These are phyloP conservation scores for Girardinus metallicus DNA, from an alignment of 2,797 vertebrate genomes.

Conservation along the genomic window DNA sequence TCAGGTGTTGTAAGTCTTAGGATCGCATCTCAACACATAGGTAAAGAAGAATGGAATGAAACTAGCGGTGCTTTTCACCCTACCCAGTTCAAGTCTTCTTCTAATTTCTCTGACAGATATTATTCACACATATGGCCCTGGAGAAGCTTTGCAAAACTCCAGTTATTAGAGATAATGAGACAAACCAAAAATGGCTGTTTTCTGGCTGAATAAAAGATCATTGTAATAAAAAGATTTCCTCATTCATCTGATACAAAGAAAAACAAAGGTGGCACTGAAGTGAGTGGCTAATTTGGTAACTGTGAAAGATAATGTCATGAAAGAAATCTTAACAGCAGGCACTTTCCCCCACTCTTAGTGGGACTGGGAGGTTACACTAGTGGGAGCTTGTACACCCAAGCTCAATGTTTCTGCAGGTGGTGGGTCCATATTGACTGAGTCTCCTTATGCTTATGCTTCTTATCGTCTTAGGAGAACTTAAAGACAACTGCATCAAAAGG, in stretches of 20 bases:
- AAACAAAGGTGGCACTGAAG: neutral
- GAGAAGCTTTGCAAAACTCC: constrained; percentile 20
- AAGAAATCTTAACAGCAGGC: neutral
- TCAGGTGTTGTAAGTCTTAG: constrained; percentile 35
- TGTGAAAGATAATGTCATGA: neutral
- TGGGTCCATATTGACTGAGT: neutral
- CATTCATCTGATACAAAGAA: neutral
- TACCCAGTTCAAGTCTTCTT: constrained; percentile 28
- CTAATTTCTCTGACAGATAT: constrained; percentile 47
- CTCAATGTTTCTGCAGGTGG: neutral
- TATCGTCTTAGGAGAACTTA: neutral
- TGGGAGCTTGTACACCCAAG: neutral
- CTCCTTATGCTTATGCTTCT: neutral
- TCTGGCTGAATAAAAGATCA: constrained; percentile 2
- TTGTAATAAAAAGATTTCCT: neutral
- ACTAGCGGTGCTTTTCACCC: constrained; percentile 18
- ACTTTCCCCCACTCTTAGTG: neutral
- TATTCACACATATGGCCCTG: constrained; percentile 20
- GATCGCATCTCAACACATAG: constrained; percentile 28
- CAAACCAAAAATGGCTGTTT: constrained; percentile 12
- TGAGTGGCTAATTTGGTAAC: neutral
- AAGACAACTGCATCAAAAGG: neutral
- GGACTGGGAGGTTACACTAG: too few relatives aligned
- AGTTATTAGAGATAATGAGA: constrained; percentile 30
- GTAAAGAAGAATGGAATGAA: constrained; percentile 8